Base-by-base conservation (phyloP, 1,140 invertebrate genomes). In the Psix sp. region DNA sequence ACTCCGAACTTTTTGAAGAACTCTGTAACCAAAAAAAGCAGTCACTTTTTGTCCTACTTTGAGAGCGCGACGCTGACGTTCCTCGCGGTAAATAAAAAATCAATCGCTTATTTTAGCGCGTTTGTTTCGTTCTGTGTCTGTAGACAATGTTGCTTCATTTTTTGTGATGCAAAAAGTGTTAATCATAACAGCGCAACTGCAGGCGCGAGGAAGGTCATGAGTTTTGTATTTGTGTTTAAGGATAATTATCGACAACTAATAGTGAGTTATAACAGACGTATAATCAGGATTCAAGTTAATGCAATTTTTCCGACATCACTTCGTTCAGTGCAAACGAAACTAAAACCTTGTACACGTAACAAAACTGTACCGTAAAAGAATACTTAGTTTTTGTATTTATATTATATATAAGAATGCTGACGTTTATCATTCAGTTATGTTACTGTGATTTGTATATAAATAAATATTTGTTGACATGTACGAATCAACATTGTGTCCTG, bases 1-100 rank as follows among this genome's bases (percentile, higher is more conserved):
- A 99, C 96, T 21, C 93, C 91, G 76, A 93, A 92, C 78, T 95
- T 97, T 48, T 91, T 91, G 84, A 99, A 99, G 87, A 94, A 99
- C 63, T 97, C 95, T 86, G 90, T 88, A 85, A 77, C 5, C 29
- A 39, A 21, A 26, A 33, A 13, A 48, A 16, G 9, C 39, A 35
- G 13, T n/a, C n/a, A n/a, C n/a, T n/a, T n/a, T n/a, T n/a, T n/a
- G n/a, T n/a, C n/a, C n/a, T n/a, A n/a, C n/a, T n/a, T n/a, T n/a
- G n/a, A n/a, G n/a, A n/a, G n/a, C n/a, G n/a, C n/a, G n/a, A n/a
- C n/a, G n/a, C n/a, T n/a, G n/a, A n/a, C n/a, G n/a, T n/a, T n/a
- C n/a, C n/a, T n/a, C n/a, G n/a, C n/a, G n/a, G n/a, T n/a, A n/a
- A n/a, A n/a, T n/a, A n/a, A n/a, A n/a, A n/a, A n/a, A n/a, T n/a